Conservation (phyloP, 92 coral and sea anemone genomes). For the Muricea muricata region DNA sequence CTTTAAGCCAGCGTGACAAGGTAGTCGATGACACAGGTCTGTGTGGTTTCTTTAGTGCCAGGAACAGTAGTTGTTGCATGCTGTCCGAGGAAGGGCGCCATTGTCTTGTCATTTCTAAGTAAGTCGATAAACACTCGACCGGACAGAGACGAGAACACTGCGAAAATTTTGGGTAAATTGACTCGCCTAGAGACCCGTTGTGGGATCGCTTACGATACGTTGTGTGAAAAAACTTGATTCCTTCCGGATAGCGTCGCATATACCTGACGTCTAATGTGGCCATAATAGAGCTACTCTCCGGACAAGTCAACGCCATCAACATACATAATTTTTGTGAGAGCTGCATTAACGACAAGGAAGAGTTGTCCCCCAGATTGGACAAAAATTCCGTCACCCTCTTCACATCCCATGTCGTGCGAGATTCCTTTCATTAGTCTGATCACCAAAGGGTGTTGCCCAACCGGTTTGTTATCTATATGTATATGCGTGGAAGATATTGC, state of each 20-base stretch:
- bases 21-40: constrained; percentile 62
- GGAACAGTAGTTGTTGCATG: constrained; percentile 49
- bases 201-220: constrained; percentile 39
- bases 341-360: constrained; percentile 33
- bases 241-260: constrained; percentile 48
- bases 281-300: constrained; percentile 41
- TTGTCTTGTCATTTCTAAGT: background rate
- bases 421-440: constrained; percentile 57
- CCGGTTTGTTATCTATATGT: constrained; percentile 38
- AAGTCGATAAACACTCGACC: constrained; percentile 26
- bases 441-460: constrained; percentile 65
- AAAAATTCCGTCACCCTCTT: constrained; percentile 18
- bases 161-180: constrained; percentile 58
- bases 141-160: constrained; percentile 52
- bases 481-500: constrained; percentile 58
- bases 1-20: constrained; percentile 63
- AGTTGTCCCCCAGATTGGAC: constrained; percentile 32
- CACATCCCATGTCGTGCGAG: constrained; percentile 48
- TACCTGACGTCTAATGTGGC: constrained; percentile 53
- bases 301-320: constrained; percentile 52
- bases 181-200: constrained; percentile 51
- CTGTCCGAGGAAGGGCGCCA: constrained; percentile 38
- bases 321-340: constrained; percentile 63
- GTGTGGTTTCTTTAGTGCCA: constrained; percentile 63
- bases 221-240: constrained; percentile 45